Percentiles rank a stretch among this genome's conserved stretches.
Conservation (phyloP, 2,888 invertebrate species). For the Prosapia bicincta region DNA sequence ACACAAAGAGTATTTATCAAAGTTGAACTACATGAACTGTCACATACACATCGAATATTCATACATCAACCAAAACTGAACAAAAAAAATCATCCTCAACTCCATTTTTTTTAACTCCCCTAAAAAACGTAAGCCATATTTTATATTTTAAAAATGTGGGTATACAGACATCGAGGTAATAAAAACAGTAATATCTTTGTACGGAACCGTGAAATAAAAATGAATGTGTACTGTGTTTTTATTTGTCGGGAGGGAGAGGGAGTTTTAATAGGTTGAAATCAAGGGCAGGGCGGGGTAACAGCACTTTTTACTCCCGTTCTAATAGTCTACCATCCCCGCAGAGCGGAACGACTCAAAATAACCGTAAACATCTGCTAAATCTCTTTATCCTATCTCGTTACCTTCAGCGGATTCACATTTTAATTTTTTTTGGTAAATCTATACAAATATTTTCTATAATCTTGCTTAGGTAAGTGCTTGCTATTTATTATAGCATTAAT, state of each 20-base stretch:
- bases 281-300: not conserved
- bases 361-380: not conserved
- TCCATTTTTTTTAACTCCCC: not conserved
- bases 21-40: no score
- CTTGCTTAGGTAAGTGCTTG: no score
- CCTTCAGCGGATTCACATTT: no score
- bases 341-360: no score
- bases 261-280: not conserved
- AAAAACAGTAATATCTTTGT: not conserved
- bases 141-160: not conserved
- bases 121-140: not conserved
- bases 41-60: not conserved
- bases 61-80: not conserved
- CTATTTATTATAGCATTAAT: no score
- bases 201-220: not conserved
- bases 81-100: not conserved
- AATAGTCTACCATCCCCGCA: not conserved
- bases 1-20: no score
- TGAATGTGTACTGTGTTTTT: conserved; percentile 2
- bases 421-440: no score
- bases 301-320: not conserved
- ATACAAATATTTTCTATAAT: no score
- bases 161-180: not conserved
- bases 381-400: not conserved
- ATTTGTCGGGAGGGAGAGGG: not conserved